These are phyloP conservation scores for Andrena praecox DNA, from an alignment of 2,888 invertebrate genomes.

Conservation along the genomic window DNA sequence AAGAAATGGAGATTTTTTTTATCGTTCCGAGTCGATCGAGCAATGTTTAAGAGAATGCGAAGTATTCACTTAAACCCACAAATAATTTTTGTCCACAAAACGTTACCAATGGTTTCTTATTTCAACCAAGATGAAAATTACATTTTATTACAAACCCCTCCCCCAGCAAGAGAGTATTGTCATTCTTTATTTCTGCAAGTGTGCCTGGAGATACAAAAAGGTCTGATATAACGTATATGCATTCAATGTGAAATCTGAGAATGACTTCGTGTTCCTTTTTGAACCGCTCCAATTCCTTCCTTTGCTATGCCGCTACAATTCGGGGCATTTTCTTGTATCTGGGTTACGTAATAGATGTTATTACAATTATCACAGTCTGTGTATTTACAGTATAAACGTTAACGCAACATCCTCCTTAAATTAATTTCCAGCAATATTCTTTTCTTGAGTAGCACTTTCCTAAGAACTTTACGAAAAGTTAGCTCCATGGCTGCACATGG, in stretches of 20 bases:
- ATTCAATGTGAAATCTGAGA: slow-evolving; percentile 33
- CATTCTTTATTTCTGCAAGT: slow-evolving; percentile 16
- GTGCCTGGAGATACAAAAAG: slow-evolving; percentile 37
- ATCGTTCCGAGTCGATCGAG: not conserved
- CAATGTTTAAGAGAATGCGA: not conserved
- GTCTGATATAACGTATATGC: slow-evolving; percentile 35
- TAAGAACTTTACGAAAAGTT: slow-evolving; percentile 48
- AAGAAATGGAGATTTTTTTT: not conserved
- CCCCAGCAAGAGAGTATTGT: slow-evolving; percentile 25
- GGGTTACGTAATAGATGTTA: slow-evolving; percentile 64
- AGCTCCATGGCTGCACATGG: slow-evolving; percentile 56
- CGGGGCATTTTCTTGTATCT: slow-evolving; percentile 36
- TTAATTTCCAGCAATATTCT: slow-evolving; percentile 46
- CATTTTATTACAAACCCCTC: slow-evolving; percentile 17
- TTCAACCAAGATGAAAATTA: not conserved
- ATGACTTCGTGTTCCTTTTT: slow-evolving; percentile 34
- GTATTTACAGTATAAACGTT: slow-evolving; percentile 84
- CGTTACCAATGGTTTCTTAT: not conserved
- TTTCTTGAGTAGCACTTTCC: slow-evolving; percentile 12
- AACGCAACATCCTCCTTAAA: slow-evolving; percentile 61
- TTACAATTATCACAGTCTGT: slow-evolving; percentile 85
- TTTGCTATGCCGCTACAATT: not conserved
- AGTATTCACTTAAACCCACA: not conserved
- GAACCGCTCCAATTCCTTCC: slow-evolving; percentile 31
- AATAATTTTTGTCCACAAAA: not conserved